A percentile compares a stretch with the other conserved stretches of the same genome.
Conservation (phyloP, 2,113 vertebrate species). For the Lanius collurio region DNA sequence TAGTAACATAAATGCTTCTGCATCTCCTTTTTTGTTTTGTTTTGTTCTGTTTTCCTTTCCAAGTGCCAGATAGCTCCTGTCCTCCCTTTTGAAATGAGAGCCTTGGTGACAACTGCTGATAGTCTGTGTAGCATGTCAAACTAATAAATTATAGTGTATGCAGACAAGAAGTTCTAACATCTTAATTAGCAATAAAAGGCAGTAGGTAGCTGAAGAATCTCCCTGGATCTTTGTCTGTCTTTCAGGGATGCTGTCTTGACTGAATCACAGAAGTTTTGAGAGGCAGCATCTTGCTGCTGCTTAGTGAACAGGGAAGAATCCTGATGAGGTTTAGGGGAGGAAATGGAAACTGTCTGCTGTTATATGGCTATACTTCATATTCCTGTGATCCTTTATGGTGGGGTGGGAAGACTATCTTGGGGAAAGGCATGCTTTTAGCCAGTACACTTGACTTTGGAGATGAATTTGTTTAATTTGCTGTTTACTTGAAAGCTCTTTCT, state of each 20-base stretch:
- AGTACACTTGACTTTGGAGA: background rate
- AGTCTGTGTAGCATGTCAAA: background rate
- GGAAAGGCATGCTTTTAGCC: background rate
- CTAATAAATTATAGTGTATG: slow-evolving; percentile 41
- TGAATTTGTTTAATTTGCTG: background rate
- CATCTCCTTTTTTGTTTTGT: background rate
- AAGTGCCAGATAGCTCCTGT: background rate
- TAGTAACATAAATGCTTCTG: background rate
- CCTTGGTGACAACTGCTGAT: slow-evolving; percentile 22
- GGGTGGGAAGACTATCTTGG: background rate
- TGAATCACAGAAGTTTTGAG: background rate
- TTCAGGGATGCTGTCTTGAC: background rate
- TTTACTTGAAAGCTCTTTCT: background rate
- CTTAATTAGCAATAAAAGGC: slow-evolving; percentile 29
- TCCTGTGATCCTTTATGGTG: background rate
- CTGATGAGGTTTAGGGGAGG: background rate
- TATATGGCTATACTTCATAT: background rate
- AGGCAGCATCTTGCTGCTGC: background rate
- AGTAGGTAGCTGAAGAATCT: slow-evolving; percentile 23
- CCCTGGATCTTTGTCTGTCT: background rate
- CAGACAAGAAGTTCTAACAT: slow-evolving; percentile 5
- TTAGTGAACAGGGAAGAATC: background rate
- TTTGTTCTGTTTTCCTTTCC: background rate
- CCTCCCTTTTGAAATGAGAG: slow-evolving; percentile 25
- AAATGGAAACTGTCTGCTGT: background rate